Evolutionary conservation across 2,113 vertebrate genomes (phyloP), one percentile per base, ranked within the genome.

Genomic region (Bombycilla garrulus): DNA sequence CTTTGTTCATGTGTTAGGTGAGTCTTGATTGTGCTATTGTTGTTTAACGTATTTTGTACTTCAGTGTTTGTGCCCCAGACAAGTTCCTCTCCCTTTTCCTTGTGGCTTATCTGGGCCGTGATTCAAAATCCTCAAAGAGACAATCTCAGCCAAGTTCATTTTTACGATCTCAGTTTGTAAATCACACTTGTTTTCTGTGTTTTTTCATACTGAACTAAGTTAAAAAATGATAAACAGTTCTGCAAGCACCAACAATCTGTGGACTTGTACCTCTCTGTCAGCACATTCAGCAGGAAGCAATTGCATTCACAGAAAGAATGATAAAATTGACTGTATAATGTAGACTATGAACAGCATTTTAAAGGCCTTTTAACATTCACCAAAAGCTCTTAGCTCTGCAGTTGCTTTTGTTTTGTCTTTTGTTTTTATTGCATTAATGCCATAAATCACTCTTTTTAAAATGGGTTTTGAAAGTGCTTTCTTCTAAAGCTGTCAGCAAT

Each of bases 111-210:
- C 45, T 91, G 80, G 53, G 53, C 22, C 20, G 28, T 77, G 50
- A 91, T 93, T 96, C 70, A 86, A 71, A 97, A 92, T 74, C 62
- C 71, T 86, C 69, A 87, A 40, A 96, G 60, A 80, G 18, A 48
- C 38, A 85, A 25, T 36, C 62, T 86, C 24, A 76, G 67, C 67
- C 48, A 81, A 79, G 50, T 86, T 96, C 4, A 17, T 77, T 95
- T 96, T 93, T 96, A 61, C 56, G 40, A 86, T 79, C 17, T 60
- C 58, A 45, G 88, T 96, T 90, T 93, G 83, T 89, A 93, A 97
- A 81, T 45, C 92, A 89, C 36, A 31, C 58, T 81, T 31, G 28
- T 45, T 81, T 95, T 83, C 60, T 87, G 26, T 67, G 25, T 93
- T 79, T 76, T 76, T 85, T 67, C 28, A 50, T 83, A 91, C 36